Evolutionary conservation across 2,797 vertebrate species (phyloP), one percentile per base, ranked within the genome.

Genomic region (Euthynnus affinis): DNA sequence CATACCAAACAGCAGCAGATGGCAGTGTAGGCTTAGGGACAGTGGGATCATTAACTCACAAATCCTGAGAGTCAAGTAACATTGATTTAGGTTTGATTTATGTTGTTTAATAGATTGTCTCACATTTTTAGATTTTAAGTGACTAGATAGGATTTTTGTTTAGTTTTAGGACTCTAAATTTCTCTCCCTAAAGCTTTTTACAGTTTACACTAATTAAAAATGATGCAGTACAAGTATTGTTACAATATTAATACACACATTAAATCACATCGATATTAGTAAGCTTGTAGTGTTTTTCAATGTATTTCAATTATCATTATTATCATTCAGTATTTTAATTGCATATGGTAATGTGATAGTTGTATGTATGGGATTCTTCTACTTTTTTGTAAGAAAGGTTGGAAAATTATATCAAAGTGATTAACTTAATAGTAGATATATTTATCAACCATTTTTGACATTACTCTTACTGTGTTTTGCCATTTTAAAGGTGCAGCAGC

Each of bases 21-120:
- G 89, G 91, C 92, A 92, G 85, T 90, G 77, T 78, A 90, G 77
- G 73, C 81, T 89, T 71, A 78, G 27, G 9, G 32, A 91, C 59
- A 56, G 76, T 80, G n/a, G 29, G 57, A 6, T 55, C 55, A 42
- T 5, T 9, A 14, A 15, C 25, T 34, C 52, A 25, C 13, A 8
- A 25, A 53, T 18, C 22, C 64, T 32, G 56, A 32, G 52, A 65
- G 59, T 74, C 5, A n/a, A 25, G n/a, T 44, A 57, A 20, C 17
- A 32, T 2, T n/a, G 3, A n/a, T n/a, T n/a, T n/a, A n/a, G n/a
- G n/a, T 22, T 15, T 63, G 27, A 57, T 56, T 40, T 32, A 46
- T 63, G 9, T 6, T 22, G 17, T 58, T 63, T n/a, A 48, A 61
- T 46, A 63, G 9, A 83, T 60, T 40, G 3, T 68, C 25, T 4